Conservation (phyloP, 2,888 invertebrate genomes). For the Lumbricus terrestris region DNA sequence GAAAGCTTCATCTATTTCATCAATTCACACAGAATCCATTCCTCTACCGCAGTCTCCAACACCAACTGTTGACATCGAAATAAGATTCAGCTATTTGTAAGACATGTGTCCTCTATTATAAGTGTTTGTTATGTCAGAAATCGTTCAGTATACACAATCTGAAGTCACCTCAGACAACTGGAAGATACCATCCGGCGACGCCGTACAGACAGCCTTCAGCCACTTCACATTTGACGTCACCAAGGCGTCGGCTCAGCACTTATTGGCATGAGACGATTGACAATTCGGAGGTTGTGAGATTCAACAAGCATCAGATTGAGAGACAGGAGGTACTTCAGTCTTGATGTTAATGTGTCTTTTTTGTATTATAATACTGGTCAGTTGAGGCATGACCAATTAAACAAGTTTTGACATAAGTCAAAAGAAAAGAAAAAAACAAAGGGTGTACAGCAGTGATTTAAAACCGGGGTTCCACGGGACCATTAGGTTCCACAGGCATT, state of each 20-base stretch:
- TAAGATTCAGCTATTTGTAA: not conserved
- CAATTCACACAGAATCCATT: not conserved
- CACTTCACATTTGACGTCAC: conserved; percentile 38
- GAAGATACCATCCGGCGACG: not conserved
- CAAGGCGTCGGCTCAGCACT: conserved; percentile 47
- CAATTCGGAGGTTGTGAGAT: conserved; percentile 45
- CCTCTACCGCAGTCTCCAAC: not conserved
- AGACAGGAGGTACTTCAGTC: conserved; percentile 49
- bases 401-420: not conserved
- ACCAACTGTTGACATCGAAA: not conserved
- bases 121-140: conserved; percentile 37
- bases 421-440: not conserved
- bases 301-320: conserved; percentile 46
- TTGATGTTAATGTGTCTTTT: not conserved
- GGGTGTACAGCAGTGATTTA: not conserved
- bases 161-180: conserved; percentile 36
- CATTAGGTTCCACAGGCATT: no score
- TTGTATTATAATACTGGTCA: not conserved
- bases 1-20: not conserved
- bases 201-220: conserved; percentile 23
- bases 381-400: not conserved
- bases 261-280: conserved; percentile 56
- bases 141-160: conserved; percentile 48
- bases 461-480: no score
- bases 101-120: no score